Conservation (phyloP, 2,113 vertebrate genomes). For the Muntiacus reevesi region DNA sequence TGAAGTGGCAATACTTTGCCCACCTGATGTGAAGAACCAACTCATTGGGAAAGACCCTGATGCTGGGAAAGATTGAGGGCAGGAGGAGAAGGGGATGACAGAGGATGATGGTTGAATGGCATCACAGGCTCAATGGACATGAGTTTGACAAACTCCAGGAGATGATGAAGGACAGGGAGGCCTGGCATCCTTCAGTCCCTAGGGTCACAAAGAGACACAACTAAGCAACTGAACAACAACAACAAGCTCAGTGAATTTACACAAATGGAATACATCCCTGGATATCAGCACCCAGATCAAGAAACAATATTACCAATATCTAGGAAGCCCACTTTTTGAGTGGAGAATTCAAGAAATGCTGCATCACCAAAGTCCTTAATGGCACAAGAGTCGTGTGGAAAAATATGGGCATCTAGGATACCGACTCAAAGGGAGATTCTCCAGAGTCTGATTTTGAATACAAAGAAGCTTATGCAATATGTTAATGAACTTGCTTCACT, state of each 20-base stretch:
- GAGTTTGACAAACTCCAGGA: too few species aligned
- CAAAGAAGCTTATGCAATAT: neutral
- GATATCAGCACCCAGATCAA: neutral
- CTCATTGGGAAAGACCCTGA: too few species aligned
- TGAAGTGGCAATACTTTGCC: too few species aligned
- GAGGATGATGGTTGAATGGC: too few species aligned
- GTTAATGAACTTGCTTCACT: neutral
- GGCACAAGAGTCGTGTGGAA: neutral
- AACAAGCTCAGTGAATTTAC: neutral
- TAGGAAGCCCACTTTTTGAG: neutral
- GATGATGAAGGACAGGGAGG: too few species aligned
- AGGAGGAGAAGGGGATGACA: too few species aligned
- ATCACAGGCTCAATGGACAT: too few species aligned
- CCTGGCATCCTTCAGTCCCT: too few species aligned
- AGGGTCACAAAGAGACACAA: too few species aligned
- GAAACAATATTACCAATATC: neutral
- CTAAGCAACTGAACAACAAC: too few species aligned
- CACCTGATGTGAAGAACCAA: too few species aligned
- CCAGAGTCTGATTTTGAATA: neutral
- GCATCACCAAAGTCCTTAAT: neutral
- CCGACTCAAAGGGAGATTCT: neutral
- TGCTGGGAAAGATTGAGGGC: too few species aligned
- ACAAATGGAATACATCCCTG: neutral
- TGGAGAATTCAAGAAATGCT: neutral
- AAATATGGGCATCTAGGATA: neutral